phyloP scores from a whole-genome alignment of 1,140 invertebrate species.

The Arion vulgaris region DNA sequence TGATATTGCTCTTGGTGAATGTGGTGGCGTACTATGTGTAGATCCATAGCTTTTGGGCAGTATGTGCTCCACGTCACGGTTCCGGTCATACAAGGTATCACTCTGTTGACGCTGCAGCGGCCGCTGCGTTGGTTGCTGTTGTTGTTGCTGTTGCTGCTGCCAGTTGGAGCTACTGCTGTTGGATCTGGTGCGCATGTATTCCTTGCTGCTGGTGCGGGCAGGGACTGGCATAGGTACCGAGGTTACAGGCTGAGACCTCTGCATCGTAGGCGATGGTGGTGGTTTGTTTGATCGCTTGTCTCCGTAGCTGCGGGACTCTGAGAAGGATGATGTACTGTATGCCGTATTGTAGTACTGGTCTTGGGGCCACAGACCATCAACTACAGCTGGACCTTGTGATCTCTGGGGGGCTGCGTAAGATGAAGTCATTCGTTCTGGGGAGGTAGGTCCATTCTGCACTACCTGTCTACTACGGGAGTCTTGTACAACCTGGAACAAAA shows the following conservation, averaged over 20 bases:
- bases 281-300: slow-evolving; percentile 60
- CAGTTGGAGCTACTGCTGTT: slow-evolving; percentile 53
- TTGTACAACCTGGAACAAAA: slow-evolving; percentile 46
- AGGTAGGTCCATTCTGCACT: slow-evolving; percentile 57
- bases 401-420: slow-evolving; percentile 47
- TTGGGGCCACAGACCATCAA: slow-evolving; percentile 37
- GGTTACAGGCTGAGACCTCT: slow-evolving; percentile 72
- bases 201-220: slow-evolving; percentile 67
- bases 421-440: slow-evolving; percentile 38
- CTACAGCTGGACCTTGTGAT: neutral
- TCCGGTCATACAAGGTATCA: slow-evolving; percentile 73
- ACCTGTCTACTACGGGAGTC: slow-evolving; percentile 49
- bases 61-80: slow-evolving; percentile 42
- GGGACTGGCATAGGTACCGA: slow-evolving; percentile 75
- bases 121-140: slow-evolving; percentile 45
- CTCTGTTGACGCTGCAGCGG: slow-evolving; percentile 70
- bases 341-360: slow-evolving; percentile 37
- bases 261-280: slow-evolving; percentile 58
- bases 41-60: slow-evolving; percentile 38
- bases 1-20: slow-evolving; percentile 46
- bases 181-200: slow-evolving; percentile 57
- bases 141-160: slow-evolving; percentile 47
- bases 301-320: slow-evolving; percentile 39
- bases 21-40: slow-evolving; percentile 46
- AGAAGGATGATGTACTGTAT: slow-evolving; percentile 43